phyloP scores from a whole-genome alignment of 2,888 invertebrate species.

The Drosophila multiciliata region DNA sequence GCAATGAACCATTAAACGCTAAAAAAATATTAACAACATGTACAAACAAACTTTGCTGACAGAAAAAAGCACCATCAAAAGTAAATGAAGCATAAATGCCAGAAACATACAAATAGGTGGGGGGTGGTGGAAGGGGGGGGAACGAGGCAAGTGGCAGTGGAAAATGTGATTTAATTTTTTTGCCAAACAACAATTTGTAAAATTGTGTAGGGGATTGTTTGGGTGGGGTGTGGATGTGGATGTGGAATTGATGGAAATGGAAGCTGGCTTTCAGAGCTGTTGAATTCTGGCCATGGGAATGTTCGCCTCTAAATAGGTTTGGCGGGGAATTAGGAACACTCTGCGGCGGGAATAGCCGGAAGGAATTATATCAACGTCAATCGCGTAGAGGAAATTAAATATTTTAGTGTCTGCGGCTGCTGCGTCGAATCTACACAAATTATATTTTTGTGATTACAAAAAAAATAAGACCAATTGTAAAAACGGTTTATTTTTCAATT shows the following conservation, averaged over 20 bases:
- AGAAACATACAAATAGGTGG: conserved; percentile 42
- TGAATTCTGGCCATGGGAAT: conserved; percentile 51
- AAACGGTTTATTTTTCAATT: conserved; percentile 42
- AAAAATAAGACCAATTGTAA: conserved; percentile 46
- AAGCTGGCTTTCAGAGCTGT: conserved; percentile 10
- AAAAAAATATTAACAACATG: conserved; percentile 5
- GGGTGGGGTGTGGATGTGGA: background rate
- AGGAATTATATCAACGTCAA: conserved; percentile 75
- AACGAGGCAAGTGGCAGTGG: conserved; percentile 11
- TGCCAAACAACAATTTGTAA: conserved; percentile 35
- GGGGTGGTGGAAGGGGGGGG: background rate
- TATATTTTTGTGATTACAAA: conserved; percentile 62
- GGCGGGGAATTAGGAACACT: conserved; percentile 68
- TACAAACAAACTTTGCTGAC: conserved; percentile 27
- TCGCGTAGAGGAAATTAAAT: conserved; percentile 75
- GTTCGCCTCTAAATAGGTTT: conserved; percentile 61
- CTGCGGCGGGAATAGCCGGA: conserved; percentile 71
- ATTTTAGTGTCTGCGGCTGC: conserved; percentile 76
- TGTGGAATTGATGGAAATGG: conserved; percentile 37
- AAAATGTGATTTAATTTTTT: conserved; percentile 64
- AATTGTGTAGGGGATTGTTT: background rate
- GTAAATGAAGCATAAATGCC: conserved; percentile 78
- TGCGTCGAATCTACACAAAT: conserved; percentile 50
- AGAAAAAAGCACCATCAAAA: conserved; percentile 62
- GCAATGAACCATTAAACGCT: conserved; percentile 44